Evolutionary conservation across 2,888 invertebrate species (phyloP), one percentile per base, ranked within the genome.

Genomic region (Lasioglossum morio): DNA sequence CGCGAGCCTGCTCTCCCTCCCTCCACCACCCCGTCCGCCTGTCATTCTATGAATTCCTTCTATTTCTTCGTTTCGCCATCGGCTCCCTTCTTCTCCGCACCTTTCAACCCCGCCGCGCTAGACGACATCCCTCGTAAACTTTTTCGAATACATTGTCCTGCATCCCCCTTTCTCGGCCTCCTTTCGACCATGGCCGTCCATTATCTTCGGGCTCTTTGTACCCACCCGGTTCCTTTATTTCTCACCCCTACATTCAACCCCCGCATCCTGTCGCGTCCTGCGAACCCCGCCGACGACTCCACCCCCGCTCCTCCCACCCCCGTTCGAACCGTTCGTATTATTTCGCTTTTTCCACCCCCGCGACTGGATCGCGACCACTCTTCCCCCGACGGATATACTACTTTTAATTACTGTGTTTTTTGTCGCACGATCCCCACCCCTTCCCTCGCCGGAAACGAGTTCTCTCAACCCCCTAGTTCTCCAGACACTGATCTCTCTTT

Each of bases 331-430:
- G 77, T 69, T 69, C 53, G 23, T 46, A 43, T 73, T 77, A 34
- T 69, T 73, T 46, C 69, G 19, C n/a, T n/a, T 12, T 69, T n/a
- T n/a, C 66, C 30, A 7, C 66, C 60, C 19, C 66, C 30, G 16
- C 66, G 63, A 16, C 30, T 5, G 5, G 16, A 43, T 46, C 37
- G 4, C 34, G 43, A 10, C 77, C 66, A 23, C 16, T 19, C 40
- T 34, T 48, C 69, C 19, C 16, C 40, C 23, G 16, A 5, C 66
- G 34, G 14, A 69, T 46, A 34, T 40, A 23, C 60, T 16, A 73
- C 48, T 79, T 85, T 76, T 79, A 84, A 84, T 85, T 84, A 76
- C 85, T 46, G 48, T 43, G n/a, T 75, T 53, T 81, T 46, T 57
- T 72, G 53, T 60, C 63, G 46, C 72, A 30, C 63, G 10, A 43